These are phyloP conservation scores for Phrynosoma blainvillii DNA, from an alignment of 2,113 vertebrate genomes.

Conservation along the genomic window DNA sequence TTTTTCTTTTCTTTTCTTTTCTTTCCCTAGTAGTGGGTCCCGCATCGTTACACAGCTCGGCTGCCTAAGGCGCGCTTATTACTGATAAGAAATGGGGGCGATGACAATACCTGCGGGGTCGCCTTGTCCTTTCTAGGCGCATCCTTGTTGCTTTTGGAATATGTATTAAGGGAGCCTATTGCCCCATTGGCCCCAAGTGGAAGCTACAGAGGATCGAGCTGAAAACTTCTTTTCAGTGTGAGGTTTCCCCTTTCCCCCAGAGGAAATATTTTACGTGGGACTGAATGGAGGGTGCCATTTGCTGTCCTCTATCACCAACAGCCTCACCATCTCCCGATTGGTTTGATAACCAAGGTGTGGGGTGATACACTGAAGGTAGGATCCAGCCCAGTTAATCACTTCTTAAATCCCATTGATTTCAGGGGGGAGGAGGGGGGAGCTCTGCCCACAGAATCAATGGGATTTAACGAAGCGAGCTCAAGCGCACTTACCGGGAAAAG, in stretches of 20 bases:
- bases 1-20: not conserved
- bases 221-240: constrained; percentile 7
- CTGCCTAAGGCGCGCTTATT: constrained; percentile 64
- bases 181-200: constrained; percentile 45
- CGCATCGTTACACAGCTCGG: constrained; percentile 58
- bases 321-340: not conserved
- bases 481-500: not conserved
- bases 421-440: not conserved
- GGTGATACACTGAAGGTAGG: no score
- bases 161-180: constrained; percentile 46
- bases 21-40: constrained; percentile 70
- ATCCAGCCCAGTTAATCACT: not conserved
- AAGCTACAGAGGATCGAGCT: constrained; percentile 23
- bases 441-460: not conserved
- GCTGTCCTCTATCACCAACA: no score
- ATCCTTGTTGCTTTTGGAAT: constrained; percentile 44
- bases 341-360: not conserved
- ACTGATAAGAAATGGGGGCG: constrained; percentile 69
- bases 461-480: not conserved
- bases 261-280: not conserved
- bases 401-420: constrained; percentile 1
- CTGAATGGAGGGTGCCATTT: not conserved
- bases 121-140: not conserved
- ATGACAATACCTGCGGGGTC: constrained; percentile 68
- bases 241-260: no score